These are phyloP conservation scores for Acleris laterana DNA, from an alignment of 2,888 invertebrate species.

Conservation along the genomic window DNA sequence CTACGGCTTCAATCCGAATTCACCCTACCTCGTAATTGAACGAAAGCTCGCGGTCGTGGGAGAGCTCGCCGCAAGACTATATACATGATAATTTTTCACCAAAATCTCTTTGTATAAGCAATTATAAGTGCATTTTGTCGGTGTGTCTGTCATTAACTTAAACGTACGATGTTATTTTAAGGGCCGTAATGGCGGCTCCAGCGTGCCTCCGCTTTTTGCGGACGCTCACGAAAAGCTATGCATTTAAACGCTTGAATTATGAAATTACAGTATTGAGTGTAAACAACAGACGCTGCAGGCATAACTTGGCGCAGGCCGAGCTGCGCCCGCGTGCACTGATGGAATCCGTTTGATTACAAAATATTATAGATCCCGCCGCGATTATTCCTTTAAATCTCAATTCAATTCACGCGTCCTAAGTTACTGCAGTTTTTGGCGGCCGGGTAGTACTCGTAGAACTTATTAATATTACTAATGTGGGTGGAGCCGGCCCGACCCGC, in stretches of 20 bases:
- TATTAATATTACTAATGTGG: no score
- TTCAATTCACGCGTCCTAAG: no score
- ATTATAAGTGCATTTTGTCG: constrained; percentile 83
- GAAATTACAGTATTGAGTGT: constrained; percentile 82
- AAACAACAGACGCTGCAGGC: constrained; percentile 64
- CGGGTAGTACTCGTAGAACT: no score
- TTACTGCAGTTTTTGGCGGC: no score
- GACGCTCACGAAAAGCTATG: constrained; percentile 81
- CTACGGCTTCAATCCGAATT: constrained; percentile 49
- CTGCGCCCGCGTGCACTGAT: constrained; percentile 5
- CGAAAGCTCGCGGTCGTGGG: constrained; percentile 50
- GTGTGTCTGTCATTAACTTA: constrained; percentile 84
- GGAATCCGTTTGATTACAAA: neutral
- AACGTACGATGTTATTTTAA: constrained; percentile 85
- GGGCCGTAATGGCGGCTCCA: constrained; percentile 78
- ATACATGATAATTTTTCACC: constrained; percentile 78
- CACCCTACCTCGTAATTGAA: constrained; percentile 15
- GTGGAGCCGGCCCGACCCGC: no score
- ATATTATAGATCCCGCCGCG: neutral
- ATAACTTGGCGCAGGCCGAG: constrained; percentile 27
- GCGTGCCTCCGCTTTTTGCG: constrained; percentile 72
- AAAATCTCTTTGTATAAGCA: constrained; percentile 80
- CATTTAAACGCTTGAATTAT: constrained; percentile 84
- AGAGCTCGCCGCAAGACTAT: constrained; percentile 62
- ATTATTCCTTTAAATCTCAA: no score